Base-by-base conservation (phyloP, 2,797 vertebrate species). In the Cheirogaleus major region DNA sequence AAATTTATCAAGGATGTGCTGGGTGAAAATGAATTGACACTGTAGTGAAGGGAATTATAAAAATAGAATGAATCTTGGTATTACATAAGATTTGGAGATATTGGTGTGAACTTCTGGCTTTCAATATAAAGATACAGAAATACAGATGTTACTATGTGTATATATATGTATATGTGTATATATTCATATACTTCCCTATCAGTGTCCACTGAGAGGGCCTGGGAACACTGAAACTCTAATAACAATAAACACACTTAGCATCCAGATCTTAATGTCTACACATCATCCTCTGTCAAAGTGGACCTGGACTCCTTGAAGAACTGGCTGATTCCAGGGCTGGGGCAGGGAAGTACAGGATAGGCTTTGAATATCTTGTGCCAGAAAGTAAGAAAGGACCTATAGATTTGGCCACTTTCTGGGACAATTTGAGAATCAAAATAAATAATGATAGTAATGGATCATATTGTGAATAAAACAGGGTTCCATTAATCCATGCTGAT, bases 381-480 rank as follows among this genome's bases (percentile, higher is more conserved):
- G 41, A 95, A 87, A 89, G 38, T 50, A 78, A 95, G 79, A 17
- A 92, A 92, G 59, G 30, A 90, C 61, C 90, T 70, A 69, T 9
- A 25, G 41, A 92, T 85, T 61, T 79, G 23, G 59, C 25, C 69
- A 57, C 55, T 57, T 57, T 70, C 8, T 70, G 50, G 32, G 30
- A 83, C 63, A 93, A 80, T 59, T 43, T 76, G 35, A 87, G 61
- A 61, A 82, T 87, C 82, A 87, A 91, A 82, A 63, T 50, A 91
- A 83, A 92, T 70, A 50, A 88, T 92, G 73, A 63, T 12, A 93
- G 30, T 63, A 75, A 48, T 30, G 32, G 23, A 72, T 84, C 43
- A 75, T 22, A 73, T 14, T 17, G 3, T 45, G 30, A 94, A 89
- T 89, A 94, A 94, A 89, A 55, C 1, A 92, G 30, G 52, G 38